These are phyloP conservation scores for Timema podura DNA, from an alignment of 2,888 invertebrate species.

Conservation along the genomic window DNA sequence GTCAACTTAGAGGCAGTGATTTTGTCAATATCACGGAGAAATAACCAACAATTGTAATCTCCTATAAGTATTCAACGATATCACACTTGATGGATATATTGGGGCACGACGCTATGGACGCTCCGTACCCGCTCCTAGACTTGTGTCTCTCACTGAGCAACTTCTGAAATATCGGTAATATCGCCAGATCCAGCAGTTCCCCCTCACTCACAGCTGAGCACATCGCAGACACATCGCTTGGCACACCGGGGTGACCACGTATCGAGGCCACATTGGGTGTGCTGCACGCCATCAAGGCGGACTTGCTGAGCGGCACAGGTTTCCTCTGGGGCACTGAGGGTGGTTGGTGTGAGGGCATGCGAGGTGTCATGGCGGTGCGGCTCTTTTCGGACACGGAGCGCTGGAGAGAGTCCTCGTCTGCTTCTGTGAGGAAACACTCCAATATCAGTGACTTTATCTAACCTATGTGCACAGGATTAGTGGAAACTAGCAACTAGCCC, in stretches of 20 bases:
- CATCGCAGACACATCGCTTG: slow-evolving; percentile 48
- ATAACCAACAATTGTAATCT: background rate
- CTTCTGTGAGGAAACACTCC: background rate
- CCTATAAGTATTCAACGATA: slow-evolving; percentile 86
- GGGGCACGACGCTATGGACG: slow-evolving; percentile 82
- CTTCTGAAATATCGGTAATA: slow-evolving; percentile 88
- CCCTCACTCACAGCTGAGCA: slow-evolving; percentile 80
- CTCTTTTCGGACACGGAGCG: slow-evolving; percentile 54
- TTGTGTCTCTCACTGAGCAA: slow-evolving; percentile 78
- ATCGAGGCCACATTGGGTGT: slow-evolving; percentile 57
- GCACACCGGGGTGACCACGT: slow-evolving; percentile 26
- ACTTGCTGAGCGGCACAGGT: slow-evolving; percentile 41
- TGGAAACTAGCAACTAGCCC: background rate
- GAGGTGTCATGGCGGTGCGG: slow-evolving; percentile 9
- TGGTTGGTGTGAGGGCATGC: slow-evolving; percentile 26
- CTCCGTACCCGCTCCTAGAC: slow-evolving; percentile 62
- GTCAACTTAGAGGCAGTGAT: background rate
- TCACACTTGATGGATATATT: slow-evolving; percentile 95
- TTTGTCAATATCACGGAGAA: background rate
- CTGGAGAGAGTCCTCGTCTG: slow-evolving; percentile 38
- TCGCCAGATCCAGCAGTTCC: slow-evolving; percentile 78
- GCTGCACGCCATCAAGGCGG: slow-evolving; percentile 42
- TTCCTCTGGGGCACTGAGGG: slow-evolving; percentile 35
- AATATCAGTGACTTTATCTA: background rate
- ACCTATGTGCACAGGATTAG: background rate